Percentiles rank a stretch among this genome's conserved stretches.
These are phyloP conservation scores for Centrocercus urophasianus DNA, from an alignment of 2,113 vertebrate genomes.

Conservation along the genomic window DNA sequence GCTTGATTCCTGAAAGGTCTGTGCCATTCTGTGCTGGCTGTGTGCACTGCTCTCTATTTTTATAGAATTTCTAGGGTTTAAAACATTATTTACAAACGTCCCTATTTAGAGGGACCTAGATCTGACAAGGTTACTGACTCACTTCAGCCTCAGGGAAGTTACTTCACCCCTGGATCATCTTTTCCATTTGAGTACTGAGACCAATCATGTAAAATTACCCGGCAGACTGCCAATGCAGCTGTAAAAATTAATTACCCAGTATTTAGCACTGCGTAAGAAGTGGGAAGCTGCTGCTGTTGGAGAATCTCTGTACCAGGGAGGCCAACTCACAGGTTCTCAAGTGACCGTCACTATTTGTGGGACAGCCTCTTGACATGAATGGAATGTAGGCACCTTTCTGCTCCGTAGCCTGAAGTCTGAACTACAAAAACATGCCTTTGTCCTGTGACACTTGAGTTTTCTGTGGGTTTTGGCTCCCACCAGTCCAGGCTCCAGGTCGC, in stretches of 20 bases:
- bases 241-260: slow-evolving; percentile 32
- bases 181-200: neutral
- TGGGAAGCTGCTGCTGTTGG: neutral
- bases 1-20: neutral
- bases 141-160: slow-evolving; percentile 45
- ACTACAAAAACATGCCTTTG: neutral
- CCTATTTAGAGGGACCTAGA: neutral
- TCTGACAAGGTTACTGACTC: slow-evolving; percentile 44
- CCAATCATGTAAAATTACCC: neutral
- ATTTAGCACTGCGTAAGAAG: neutral
- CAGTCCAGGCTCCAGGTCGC: neutral
- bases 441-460: neutral
- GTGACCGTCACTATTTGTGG: neutral
- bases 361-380: neutral
- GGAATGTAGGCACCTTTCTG: neutral
- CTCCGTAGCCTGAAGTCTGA: accelerated
- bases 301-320: neutral
- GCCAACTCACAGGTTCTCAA: neutral
- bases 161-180: slow-evolving; percentile 45
- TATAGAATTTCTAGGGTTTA: neutral
- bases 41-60: neutral
- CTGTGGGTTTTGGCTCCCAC: neutral
- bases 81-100: slow-evolving; percentile 15
- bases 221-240: neutral
- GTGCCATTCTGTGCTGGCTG: neutral